Percentiles rank a stretch among this genome's conserved stretches.
These are phyloP conservation scores for Spodoptera littoralis DNA, from an alignment of 2,888 invertebrate genomes.

Conservation along the genomic window DNA sequence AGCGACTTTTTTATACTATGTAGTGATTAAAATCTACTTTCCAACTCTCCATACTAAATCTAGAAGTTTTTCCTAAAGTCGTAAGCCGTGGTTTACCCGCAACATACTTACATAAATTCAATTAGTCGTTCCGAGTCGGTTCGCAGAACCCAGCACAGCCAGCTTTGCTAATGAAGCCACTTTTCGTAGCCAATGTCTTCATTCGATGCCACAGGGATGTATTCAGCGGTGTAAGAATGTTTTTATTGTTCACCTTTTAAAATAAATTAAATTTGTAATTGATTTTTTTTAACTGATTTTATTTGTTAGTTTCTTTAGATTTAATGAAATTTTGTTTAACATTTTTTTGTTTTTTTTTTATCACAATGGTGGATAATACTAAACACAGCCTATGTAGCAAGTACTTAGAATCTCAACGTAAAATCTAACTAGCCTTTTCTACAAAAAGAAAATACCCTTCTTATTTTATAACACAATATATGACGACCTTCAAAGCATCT, in stretches of 20 bases:
- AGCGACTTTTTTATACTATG: too few relatives aligned
- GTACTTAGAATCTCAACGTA: too few relatives aligned
- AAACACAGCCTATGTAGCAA: too few relatives aligned
- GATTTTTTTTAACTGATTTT: too few relatives aligned
- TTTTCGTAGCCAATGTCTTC: constrained; percentile 81
- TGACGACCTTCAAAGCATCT: constrained; percentile 8
- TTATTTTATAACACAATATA: not conserved
- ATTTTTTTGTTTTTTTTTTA: too few relatives aligned
- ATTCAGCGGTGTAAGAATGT: constrained; percentile 40
- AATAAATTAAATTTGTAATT: not conserved
- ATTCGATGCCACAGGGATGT: constrained; percentile 73
- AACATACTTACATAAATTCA: constrained; percentile 68
- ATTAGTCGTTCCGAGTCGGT: constrained; percentile 65
- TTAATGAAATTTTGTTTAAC: too few relatives aligned
- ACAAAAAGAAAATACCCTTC: too few relatives aligned
- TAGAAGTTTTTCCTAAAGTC: constrained; percentile 10
- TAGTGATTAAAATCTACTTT: too few relatives aligned
- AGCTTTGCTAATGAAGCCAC: constrained; percentile 75
- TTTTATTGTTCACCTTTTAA: not conserved
- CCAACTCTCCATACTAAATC: not conserved
- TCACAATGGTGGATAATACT: not conserved
- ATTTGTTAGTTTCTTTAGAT: too few relatives aligned
- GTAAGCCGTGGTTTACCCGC: constrained; percentile 2
- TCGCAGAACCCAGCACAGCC: constrained; percentile 69
- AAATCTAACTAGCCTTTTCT: too few relatives aligned